Conservation (phyloP, 2,888 invertebrate genomes). For the Peribatodes rhomboidaria region DNA sequence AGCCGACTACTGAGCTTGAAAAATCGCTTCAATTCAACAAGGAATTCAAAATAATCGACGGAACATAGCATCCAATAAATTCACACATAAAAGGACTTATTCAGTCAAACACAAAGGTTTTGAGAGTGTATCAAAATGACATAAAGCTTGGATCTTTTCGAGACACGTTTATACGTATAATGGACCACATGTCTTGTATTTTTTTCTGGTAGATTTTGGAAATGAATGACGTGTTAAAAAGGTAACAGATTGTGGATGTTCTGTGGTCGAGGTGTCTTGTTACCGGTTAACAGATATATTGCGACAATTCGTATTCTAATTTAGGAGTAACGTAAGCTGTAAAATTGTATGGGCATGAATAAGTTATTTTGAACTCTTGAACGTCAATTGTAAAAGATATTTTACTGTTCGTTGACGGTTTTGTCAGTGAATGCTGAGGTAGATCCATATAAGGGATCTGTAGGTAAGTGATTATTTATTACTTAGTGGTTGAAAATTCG, state of each 20-base stretch:
- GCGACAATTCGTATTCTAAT: slow-evolving; percentile 67
- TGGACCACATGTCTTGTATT: slow-evolving; percentile 75
- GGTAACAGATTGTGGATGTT: slow-evolving; percentile 74
- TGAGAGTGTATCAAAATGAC: slow-evolving; percentile 85
- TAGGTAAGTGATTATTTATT: neutral
- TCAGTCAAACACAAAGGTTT: slow-evolving; percentile 74
- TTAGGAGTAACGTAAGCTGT: slow-evolving; percentile 54
- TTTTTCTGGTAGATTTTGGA: slow-evolving; percentile 69
- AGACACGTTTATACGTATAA: slow-evolving; percentile 80
- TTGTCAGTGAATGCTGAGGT: too few species aligned
- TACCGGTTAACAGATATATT: slow-evolving; percentile 67
- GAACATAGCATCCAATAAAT: slow-evolving; percentile 58
- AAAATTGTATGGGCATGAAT: slow-evolving; percentile 18
- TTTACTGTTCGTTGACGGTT: neutral
- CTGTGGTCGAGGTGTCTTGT: slow-evolving; percentile 61
- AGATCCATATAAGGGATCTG: too few species aligned
- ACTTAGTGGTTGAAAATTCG: neutral
- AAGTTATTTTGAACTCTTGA: slow-evolving; percentile 6
- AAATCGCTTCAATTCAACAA: slow-evolving; percentile 83
- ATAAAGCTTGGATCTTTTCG: slow-evolving; percentile 79
- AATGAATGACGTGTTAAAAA: slow-evolving; percentile 86
- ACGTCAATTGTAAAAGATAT: neutral
- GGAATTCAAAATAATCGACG: slow-evolving; percentile 67
- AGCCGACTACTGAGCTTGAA: slow-evolving; percentile 83
- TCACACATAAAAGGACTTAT: slow-evolving; percentile 72